Conservation (phyloP, 2,113 vertebrate genomes). For the Colaptes auratus region DNA sequence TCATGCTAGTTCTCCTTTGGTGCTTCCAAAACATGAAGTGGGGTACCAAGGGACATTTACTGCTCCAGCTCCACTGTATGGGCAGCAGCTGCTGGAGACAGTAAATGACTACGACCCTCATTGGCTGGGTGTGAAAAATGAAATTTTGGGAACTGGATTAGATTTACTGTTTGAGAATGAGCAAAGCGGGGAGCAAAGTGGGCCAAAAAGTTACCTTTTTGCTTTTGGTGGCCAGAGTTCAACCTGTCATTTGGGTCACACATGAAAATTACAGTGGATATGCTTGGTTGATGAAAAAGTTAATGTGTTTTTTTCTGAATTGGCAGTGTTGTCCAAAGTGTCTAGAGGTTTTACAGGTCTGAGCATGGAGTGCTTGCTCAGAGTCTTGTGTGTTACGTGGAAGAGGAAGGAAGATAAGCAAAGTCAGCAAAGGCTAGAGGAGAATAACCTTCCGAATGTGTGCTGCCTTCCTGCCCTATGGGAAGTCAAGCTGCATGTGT, state of each 20-base stretch:
- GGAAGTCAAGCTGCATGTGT: background rate
- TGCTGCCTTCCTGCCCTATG: background rate
- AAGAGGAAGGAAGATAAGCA: background rate
- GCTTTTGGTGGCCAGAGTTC: constrained; percentile 23
- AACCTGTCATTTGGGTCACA: constrained; percentile 12
- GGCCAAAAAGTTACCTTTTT: constrained; percentile 18
- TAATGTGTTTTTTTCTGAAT: fast-evolving
- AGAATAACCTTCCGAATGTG: background rate
- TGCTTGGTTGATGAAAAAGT: background rate
- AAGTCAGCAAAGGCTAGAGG: background rate
- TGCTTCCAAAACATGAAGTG: background rate
- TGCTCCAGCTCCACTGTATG: background rate
- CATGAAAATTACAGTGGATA: background rate
- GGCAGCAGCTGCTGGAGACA: constrained; percentile 39
- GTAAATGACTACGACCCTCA: background rate
- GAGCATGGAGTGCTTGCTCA: background rate
- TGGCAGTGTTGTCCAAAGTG: background rate
- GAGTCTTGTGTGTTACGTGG: background rate
- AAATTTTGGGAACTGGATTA: constrained; percentile 29
- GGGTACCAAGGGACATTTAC: background rate
- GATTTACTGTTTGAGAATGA: background rate
- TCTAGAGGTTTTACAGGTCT: background rate
- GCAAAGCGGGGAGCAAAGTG: background rate
- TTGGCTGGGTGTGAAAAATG: constrained; percentile 10
- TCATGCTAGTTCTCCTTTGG: background rate